Evolutionary conservation across 1,140 invertebrate species (phyloP).

Genomic region (Anoplolepis gracilipes): DNA sequence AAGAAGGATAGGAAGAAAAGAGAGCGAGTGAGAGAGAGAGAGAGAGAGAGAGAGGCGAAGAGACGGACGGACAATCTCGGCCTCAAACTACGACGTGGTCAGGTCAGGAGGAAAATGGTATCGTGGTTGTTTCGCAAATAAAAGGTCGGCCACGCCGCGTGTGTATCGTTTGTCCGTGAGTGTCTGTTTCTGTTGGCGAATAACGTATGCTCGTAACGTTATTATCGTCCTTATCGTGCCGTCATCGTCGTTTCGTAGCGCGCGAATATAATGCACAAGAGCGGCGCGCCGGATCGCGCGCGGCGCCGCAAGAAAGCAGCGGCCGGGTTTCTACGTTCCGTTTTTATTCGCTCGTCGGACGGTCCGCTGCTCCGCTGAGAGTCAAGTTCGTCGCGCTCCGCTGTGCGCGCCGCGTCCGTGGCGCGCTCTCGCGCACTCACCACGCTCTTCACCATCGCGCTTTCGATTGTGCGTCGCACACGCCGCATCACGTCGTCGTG

Average conservation of each 20-base stretch:
- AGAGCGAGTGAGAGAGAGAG: not conserved
- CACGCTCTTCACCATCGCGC: slow-evolving; percentile 57
- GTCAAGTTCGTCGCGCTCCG: slow-evolving; percentile 75
- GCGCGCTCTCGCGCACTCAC: slow-evolving; percentile 59
- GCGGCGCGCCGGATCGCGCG: slow-evolving; percentile 44
- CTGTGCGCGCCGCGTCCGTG: slow-evolving; percentile 67
- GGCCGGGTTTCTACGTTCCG: slow-evolving; percentile 67
- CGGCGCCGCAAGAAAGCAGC: slow-evolving; percentile 65
- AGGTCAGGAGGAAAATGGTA: slow-evolving; percentile 34
- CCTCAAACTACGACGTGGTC: slow-evolving; percentile 36
- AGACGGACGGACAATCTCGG: slow-evolving; percentile 19
- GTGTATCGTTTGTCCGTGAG: not conserved
- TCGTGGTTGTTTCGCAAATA: slow-evolving; percentile 34
- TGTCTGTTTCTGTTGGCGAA: not conserved
- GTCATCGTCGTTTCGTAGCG: not conserved
- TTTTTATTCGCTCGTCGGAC: slow-evolving; percentile 73
- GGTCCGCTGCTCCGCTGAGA: slow-evolving; percentile 72
- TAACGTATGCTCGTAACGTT: slow-evolving; percentile 6
- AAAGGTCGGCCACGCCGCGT: slow-evolving; percentile 13
- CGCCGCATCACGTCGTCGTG: slow-evolving; percentile 21
- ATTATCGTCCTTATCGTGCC: no score
- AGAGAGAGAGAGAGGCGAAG: not conserved
- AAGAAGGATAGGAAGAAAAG: no score
- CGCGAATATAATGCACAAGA: slow-evolving; percentile 19
- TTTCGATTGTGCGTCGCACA: slow-evolving; percentile 67